A percentile compares a stretch with the other conserved stretches of the same genome.
Evolutionary conservation across 1,140 invertebrate species (phyloP).

Genomic region (Drosophila lowei): DNA sequence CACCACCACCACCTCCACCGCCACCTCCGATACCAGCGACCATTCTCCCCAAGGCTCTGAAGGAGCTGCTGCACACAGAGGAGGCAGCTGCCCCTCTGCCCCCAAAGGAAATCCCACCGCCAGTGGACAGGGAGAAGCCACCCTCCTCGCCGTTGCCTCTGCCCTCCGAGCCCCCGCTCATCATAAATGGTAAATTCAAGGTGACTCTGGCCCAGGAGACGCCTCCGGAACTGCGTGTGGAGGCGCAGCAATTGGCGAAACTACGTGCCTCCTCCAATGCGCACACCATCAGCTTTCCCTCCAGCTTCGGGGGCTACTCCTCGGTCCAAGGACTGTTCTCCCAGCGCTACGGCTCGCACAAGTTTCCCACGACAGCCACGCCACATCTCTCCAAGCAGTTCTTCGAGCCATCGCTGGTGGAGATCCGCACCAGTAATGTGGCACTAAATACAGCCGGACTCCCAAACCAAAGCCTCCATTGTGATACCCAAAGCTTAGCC

Average conservation of each 20-base stretch:
- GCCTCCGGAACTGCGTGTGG: constrained; percentile 83
- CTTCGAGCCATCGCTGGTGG: constrained; percentile 91
- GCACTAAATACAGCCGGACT: constrained; percentile 84
- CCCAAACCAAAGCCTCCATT: constrained; percentile 68
- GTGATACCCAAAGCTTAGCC: constrained; percentile 66
- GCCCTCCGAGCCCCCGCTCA: constrained; percentile 51
- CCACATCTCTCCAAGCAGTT: constrained; percentile 90
- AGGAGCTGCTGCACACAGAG: constrained; percentile 66
- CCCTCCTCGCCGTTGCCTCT: constrained; percentile 26
- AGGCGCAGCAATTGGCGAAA: constrained; percentile 82
- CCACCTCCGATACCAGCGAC: constrained; percentile 78
- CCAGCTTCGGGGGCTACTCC: constrained; percentile 85
- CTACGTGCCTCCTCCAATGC: constrained; percentile 83
- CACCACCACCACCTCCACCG: constrained; percentile 61
- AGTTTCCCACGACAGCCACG: constrained; percentile 64
- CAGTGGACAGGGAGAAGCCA: background rate
- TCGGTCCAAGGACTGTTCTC: constrained; percentile 84
- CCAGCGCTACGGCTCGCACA: constrained; percentile 76
- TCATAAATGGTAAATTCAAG: constrained; percentile 78
- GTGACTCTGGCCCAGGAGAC: constrained; percentile 83
- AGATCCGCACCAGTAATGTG: constrained; percentile 89
- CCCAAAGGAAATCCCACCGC: background rate
- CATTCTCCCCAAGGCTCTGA: constrained; percentile 73
- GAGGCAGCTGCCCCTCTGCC: constrained; percentile 19
- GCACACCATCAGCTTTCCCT: constrained; percentile 86